These are phyloP conservation scores for Sinhomidia bicolor DNA, from an alignment of 2,888 invertebrate species.

Conservation along the genomic window DNA sequence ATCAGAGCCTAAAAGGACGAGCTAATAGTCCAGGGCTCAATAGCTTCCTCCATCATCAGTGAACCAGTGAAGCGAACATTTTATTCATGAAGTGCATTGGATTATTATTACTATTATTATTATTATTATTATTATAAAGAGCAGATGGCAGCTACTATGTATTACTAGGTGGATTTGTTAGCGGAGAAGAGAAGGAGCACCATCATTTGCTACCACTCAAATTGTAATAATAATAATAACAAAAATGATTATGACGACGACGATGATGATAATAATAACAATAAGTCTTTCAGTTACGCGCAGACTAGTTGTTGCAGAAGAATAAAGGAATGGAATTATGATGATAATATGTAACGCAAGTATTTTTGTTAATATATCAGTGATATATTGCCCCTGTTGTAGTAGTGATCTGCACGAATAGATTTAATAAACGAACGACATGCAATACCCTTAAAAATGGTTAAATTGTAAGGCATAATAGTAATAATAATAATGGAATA, in stretches of 20 bases:
- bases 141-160: constrained; percentile 68
- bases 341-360: neutral
- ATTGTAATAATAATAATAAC: neutral
- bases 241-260: neutral
- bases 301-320: neutral
- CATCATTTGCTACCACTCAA: constrained; percentile 52
- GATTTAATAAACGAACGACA: constrained; percentile 32
- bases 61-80: constrained; percentile 63
- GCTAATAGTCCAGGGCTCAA: constrained; percentile 69
- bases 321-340: neutral
- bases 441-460: neutral
- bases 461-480: neutral
- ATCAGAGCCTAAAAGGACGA: constrained; percentile 73
- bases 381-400: constrained; percentile 47
- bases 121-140: no score
- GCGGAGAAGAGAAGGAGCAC: no score
- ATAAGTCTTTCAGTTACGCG: constrained; percentile 8
- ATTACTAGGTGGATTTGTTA: no score
- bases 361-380: constrained; percentile 41
- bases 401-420: constrained; percentile 42
- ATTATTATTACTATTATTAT: no score
- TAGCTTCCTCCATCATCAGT: constrained; percentile 69
- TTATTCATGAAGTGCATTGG: constrained; percentile 57
- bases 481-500: no score
- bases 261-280: neutral